Evolutionary conservation across 2,797 vertebrate genomes (phyloP), one percentile per base, ranked within the genome.

Genomic region (Notoglanidium macrostoma): DNA sequence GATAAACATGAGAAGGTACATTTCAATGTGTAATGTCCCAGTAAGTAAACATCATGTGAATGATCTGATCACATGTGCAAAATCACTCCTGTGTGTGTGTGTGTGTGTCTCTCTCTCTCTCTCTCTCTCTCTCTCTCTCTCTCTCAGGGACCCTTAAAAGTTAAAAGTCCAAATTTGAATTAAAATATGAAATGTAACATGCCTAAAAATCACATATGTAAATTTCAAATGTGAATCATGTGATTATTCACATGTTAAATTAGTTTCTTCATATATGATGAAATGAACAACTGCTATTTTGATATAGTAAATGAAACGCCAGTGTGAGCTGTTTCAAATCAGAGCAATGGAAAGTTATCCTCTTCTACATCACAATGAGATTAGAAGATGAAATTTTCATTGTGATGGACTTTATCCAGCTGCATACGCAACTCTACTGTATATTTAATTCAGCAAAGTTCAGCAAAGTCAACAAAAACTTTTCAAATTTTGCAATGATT

Each of bases 381-480:
- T 80, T 67, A 35, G 67, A 84, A 5, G 57, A 90, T 87, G 19
- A 40, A 3, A 6, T 91, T 86, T 83, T 89, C 70, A 84, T 65
- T 76, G 21, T 70, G 51, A 88, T 78, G 83, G 88, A 88, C 88
- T 87, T 89, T 83, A 49, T 90, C 29, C 29, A 44, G 85, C 74
- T 61, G 78, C 49, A 32, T 19, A 65, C 57, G 0, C 67, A 76
- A 51, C 54, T 85, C 44, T 19, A 29, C 65, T 72, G 65, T 86
- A 46, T 9, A 68, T 80, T 87, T 35, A 2, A 72, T 55, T 21
- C 2, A 35, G 44, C 15, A 81, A 86, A 67, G 11, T n/a, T n/a
- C n/a, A n/a, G n/a, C n/a, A n/a, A n/a, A n/a, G n/a, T n/a, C n/a
- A n/a, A n/a, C n/a, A n/a, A 57, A 79, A 35, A 59, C n/a, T 44